A percentile compares a stretch with the other conserved stretches of the same genome.
phyloP scores from a whole-genome alignment of 92 coral and sea anemone genomes.

The Palythoa grandiflora region DNA sequence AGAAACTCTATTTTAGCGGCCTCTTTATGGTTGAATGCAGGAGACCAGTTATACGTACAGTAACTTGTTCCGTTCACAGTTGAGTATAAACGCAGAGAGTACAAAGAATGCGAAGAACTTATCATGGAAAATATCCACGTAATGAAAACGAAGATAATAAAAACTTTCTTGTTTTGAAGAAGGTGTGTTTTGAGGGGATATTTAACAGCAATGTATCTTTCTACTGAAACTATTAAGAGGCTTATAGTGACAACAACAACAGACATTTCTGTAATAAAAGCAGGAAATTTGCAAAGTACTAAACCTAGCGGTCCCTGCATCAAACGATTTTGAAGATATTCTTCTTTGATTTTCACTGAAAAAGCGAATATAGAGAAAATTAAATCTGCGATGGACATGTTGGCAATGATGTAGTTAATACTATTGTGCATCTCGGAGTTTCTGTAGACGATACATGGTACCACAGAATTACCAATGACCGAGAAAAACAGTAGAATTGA shows the following conservation, averaged over 20 bases:
- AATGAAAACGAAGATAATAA: background rate
- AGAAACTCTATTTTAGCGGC: background rate
- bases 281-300: background rate
- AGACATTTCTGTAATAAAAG: background rate
- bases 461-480: background rate
- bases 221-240: background rate
- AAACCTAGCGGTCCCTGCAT: background rate
- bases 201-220: background rate
- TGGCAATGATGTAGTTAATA: constrained; percentile 12
- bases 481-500: background rate
- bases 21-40: background rate
- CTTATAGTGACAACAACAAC: background rate
- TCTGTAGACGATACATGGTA: background rate
- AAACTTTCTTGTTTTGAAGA: background rate
- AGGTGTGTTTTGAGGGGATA: background rate
- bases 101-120: background rate
- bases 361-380: background rate
- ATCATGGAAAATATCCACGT: background rate
- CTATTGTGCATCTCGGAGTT: background rate
- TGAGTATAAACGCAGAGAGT: background rate
- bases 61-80: background rate
- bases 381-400: constrained; percentile 16
- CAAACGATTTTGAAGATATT: background rate
- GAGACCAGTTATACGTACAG: background rate
- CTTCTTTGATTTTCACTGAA: background rate